Conservation (phyloP, 2,888 invertebrate species). For the Spilarctia lutea region DNA sequence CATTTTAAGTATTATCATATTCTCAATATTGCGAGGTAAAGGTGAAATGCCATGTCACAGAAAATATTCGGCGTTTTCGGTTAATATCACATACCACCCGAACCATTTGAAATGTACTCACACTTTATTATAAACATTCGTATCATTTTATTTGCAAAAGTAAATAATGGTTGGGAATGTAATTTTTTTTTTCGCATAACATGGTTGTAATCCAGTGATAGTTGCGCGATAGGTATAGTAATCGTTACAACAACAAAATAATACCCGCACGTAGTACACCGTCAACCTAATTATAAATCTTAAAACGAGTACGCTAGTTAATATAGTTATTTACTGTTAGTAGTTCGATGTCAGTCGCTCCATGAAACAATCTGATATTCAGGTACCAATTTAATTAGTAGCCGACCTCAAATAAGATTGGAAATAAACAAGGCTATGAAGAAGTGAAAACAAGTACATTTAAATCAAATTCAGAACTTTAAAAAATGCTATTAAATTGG, state of each 20-base stretch:
- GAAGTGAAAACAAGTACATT: too few relatives aligned
- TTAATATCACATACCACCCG: slow-evolving; percentile 48
- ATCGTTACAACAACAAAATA: too few relatives aligned
- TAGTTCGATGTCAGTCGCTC: too few relatives aligned
- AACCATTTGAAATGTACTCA: slow-evolving; percentile 49
- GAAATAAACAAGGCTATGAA: too few relatives aligned
- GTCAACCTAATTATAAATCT: neutral
- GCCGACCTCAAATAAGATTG: too few relatives aligned
- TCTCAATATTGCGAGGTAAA: slow-evolving; percentile 41
- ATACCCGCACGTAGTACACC: neutral
- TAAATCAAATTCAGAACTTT: neutral
- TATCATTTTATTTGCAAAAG: slow-evolving; percentile 52
- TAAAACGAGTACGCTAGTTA: too few relatives aligned
- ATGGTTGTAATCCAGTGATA: slow-evolving; percentile 6
- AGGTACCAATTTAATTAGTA: too few relatives aligned
- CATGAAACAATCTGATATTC: too few relatives aligned
- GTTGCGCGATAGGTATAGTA: slow-evolving; percentile 6
- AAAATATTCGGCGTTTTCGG: slow-evolving; percentile 48
- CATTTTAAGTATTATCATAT: slow-evolving; percentile 35
- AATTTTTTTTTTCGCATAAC: slow-evolving; percentile 28
- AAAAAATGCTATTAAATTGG: neutral
- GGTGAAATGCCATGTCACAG: slow-evolving; percentile 42
- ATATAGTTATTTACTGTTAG: too few relatives aligned
- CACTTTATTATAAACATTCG: slow-evolving; percentile 58
- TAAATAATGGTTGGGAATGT: slow-evolving; percentile 37